Evolutionary conservation across 2,113 vertebrate genomes (phyloP).

Genomic region (Merops nubicus): DNA sequence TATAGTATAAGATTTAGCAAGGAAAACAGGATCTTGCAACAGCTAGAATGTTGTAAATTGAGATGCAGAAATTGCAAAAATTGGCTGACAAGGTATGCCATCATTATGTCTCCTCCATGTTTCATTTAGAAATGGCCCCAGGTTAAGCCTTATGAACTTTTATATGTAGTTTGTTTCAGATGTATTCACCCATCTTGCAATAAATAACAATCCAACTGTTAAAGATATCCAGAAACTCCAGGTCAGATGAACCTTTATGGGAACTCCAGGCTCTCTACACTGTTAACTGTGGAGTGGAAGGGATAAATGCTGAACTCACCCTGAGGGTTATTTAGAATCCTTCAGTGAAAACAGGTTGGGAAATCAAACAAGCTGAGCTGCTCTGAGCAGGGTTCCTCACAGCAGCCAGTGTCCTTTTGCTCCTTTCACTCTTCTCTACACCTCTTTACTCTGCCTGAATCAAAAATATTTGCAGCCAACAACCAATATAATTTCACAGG

Average conservation of each 20-base stretch:
- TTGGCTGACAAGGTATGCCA: not conserved
- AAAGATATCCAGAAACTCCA: not conserved
- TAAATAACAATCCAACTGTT: not conserved
- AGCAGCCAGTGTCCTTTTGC: not conserved
- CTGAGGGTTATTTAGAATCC: not conserved
- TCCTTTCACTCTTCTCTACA: not conserved
- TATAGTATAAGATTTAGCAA: not conserved
- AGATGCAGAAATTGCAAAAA: not conserved
- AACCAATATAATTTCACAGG: slow-evolving; percentile 24
- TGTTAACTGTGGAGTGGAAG: not conserved
- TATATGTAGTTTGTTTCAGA: not conserved
- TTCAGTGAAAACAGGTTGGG: not conserved
- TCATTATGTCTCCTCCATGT: not conserved
- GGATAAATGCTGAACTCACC: not conserved
- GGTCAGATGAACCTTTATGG: not conserved
- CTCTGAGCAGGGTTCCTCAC: not conserved
- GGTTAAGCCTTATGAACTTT: not conserved
- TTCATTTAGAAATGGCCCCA: not conserved
- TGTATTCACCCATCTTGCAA: not conserved
- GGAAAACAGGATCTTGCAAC: not conserved
- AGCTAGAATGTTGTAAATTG: not conserved
- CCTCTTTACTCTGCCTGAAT: not conserved
- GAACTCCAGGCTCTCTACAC: not conserved
- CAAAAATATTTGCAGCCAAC: slow-evolving; percentile 11
- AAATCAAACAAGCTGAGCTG: not conserved